These are phyloP conservation scores for Cataglyphis altisquamis DNA, from an alignment of 2,888 invertebrate genomes.

Conservation along the genomic window DNA sequence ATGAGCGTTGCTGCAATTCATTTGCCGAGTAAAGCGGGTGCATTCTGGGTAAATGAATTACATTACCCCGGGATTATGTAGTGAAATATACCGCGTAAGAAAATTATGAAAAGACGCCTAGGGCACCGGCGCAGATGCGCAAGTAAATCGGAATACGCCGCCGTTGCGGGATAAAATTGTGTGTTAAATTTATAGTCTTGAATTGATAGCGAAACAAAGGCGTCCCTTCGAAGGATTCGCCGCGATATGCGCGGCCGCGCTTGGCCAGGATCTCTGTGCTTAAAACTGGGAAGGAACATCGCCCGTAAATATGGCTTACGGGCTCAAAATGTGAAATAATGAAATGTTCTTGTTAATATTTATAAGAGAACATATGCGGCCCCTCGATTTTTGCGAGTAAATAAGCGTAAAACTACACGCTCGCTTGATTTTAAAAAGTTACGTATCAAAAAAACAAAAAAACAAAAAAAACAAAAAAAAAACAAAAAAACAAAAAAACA, in stretches of 20 bases:
- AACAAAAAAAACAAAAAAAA: not conserved
- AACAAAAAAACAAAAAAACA: conserved; percentile 6
- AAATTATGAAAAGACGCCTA: conserved; percentile 61
- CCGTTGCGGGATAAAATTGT: conserved; percentile 59
- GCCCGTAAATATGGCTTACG: conserved; percentile 82
- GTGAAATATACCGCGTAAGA: conserved; percentile 58
- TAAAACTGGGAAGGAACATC: conserved; percentile 52
- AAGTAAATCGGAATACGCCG: conserved; percentile 55
- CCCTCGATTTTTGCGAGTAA: conserved; percentile 59
- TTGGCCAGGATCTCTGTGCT: conserved; percentile 75
- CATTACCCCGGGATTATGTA: conserved; percentile 59
- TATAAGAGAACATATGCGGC: conserved; percentile 74
- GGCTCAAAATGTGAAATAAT: conserved; percentile 82
- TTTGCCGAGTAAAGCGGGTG: conserved; percentile 56
- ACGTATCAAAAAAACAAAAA: not conserved
- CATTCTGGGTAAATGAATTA: conserved; percentile 62
- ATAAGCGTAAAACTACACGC: conserved; percentile 64
- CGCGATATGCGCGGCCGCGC: conserved; percentile 17
- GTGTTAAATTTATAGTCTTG: conserved; percentile 59
- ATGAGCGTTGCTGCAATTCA: conserved; percentile 60
- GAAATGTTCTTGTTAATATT: conserved; percentile 81
- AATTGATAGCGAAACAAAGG: conserved; percentile 69
- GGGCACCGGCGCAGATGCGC: conserved; percentile 52
- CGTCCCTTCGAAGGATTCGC: conserved; percentile 51
- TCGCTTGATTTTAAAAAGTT: conserved; percentile 39